Conservation (phyloP, 2,888 invertebrate species). For the Nephrotoma guestfalica region DNA sequence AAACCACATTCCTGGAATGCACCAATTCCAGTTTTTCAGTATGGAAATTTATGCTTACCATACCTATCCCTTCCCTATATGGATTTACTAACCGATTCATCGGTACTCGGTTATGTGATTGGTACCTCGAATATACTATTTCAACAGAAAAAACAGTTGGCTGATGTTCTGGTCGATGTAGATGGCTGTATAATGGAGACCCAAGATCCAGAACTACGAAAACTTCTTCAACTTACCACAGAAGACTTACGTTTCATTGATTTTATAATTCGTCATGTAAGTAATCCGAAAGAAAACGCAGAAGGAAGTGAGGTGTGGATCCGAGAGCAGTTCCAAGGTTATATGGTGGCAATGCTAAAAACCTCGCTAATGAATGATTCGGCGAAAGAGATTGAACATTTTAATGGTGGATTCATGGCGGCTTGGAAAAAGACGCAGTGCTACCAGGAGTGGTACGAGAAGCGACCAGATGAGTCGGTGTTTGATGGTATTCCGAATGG, state of each 20-base stretch:
- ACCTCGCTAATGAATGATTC: conserved; percentile 55
- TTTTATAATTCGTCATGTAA: conserved; percentile 67
- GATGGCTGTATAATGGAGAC: conserved; percentile 77
- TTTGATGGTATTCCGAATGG: conserved; percentile 59
- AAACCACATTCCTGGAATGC: conserved; percentile 56
- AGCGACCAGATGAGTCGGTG: conserved; percentile 46
- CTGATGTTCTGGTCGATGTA: conserved; percentile 84
- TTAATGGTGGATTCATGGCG: conserved; percentile 66
- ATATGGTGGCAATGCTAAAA: conserved; percentile 64
- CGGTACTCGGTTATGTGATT: conserved; percentile 73
- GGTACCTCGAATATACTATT: conserved; percentile 99
- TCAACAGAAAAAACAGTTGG: conserved; percentile 82
- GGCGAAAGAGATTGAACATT: conserved; percentile 71
- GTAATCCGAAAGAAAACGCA: conserved; percentile 49
- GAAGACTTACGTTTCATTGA: conserved; percentile 95
- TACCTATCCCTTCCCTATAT: conserved; percentile 90
- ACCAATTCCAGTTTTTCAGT: conserved; percentile 73
- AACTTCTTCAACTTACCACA: conserved; percentile 76
- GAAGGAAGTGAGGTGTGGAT: conserved; percentile 97
- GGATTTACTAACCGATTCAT: conserved; percentile 76
- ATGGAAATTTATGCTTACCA: conserved; percentile 88
- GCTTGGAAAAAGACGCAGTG: conserved; percentile 82
- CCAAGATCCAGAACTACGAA: conserved; percentile 57
- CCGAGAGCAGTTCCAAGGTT: conserved; percentile 81
- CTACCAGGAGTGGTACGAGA: conserved; percentile 66